Evolutionary conservation across 2,113 vertebrate species (phyloP).

Genomic region (Labrus mixtus): DNA sequence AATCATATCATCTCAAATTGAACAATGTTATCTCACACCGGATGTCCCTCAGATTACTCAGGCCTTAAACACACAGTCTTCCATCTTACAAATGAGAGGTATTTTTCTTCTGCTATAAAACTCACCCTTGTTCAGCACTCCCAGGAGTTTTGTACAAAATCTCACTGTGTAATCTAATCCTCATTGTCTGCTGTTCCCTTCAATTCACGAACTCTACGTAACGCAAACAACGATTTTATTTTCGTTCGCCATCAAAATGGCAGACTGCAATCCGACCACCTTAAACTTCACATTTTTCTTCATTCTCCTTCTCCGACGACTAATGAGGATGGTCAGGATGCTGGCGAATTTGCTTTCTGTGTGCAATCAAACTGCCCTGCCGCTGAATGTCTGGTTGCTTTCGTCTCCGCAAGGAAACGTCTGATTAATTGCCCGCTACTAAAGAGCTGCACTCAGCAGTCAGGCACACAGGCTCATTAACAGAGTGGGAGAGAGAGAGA

Average conservation of each 20-base stretch:
- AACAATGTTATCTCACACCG: too few relatives aligned
- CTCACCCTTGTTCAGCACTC: too few relatives aligned
- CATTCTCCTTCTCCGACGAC: conserved; percentile 45
- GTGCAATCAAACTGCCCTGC: conserved; percentile 68
- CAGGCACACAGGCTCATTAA: conserved; percentile 76
- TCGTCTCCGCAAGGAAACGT: conserved; percentile 73
- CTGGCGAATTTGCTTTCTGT: conserved; percentile 63
- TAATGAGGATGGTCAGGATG: conserved; percentile 32
- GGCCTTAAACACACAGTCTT: too few relatives aligned
- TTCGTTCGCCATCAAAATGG: conserved; percentile 53
- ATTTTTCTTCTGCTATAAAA: too few relatives aligned
- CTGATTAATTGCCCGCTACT: conserved; percentile 81
- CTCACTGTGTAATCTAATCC: too few relatives aligned
- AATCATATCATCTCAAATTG: too few relatives aligned
- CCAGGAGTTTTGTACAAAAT: too few relatives aligned
- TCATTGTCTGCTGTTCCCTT: background rate
- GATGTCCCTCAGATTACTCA: too few relatives aligned
- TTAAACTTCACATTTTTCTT: conserved; percentile 36
- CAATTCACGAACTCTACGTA: conserved; percentile 44
- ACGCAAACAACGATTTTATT: conserved; percentile 38
- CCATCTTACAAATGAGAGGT: too few relatives aligned
- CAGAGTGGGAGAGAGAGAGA: conserved; percentile 45
- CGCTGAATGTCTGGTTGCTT: conserved; percentile 69
- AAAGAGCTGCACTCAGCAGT: conserved; percentile 78
- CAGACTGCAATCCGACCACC: conserved; percentile 48